These are phyloP conservation scores for Barbus barbus DNA, from an alignment of 2,113 vertebrate species.

Conservation along the genomic window DNA sequence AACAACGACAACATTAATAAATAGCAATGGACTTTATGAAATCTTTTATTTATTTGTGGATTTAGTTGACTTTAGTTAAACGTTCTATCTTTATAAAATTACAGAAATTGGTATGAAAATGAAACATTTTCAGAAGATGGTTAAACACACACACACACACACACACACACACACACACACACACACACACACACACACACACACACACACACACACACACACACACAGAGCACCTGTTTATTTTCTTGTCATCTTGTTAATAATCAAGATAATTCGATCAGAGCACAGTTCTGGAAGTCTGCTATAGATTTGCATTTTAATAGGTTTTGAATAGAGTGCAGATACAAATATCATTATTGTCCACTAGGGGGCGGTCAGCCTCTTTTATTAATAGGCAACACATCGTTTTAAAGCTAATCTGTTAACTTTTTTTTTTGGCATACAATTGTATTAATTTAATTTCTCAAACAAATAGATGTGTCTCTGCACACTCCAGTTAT, in stretches of 20 bases:
- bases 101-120: neutral
- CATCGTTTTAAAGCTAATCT: neutral
- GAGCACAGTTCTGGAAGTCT: neutral
- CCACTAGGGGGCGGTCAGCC: constrained; percentile 23
- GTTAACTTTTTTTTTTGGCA: neutral
- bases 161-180: no score
- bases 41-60: no score
- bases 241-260: neutral
- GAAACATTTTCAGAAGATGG: neutral
- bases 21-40: neutral
- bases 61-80: no score
- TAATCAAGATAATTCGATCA: neutral
- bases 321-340: neutral
- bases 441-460: neutral
- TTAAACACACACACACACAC: no score
- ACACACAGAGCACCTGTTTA: no score
- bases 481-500: constrained; percentile 7
- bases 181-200: no score
- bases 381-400: neutral
- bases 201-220: no score
- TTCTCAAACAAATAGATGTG: neutral
- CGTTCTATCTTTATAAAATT: neutral
- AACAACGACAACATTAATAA: neutral
- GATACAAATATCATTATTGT: neutral
- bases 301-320: no score